Percentiles rank a stretch among this genome's conserved stretches.
phyloP scores from a whole-genome alignment of 2,113 vertebrate species.

The Lophura nycthemera region DNA sequence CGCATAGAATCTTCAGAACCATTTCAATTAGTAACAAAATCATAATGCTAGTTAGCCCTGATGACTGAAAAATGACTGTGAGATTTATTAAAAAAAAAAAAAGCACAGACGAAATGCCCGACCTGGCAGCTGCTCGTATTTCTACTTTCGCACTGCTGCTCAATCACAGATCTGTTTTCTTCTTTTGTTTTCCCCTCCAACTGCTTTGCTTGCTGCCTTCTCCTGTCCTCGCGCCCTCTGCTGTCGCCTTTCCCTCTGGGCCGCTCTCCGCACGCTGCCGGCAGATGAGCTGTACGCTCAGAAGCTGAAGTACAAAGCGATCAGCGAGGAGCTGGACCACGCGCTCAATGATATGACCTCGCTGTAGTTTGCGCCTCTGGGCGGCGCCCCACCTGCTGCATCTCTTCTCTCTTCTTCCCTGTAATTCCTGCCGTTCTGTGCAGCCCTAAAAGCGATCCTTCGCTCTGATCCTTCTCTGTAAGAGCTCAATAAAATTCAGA shows the following conservation, averaged over 20 bases:
- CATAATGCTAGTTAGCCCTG: background rate
- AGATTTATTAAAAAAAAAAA: background rate
- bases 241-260: conserved; percentile 1
- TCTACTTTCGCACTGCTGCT: background rate
- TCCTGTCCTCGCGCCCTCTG: background rate
- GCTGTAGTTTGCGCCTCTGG: conserved; percentile 69
- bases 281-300: conserved; percentile 90
- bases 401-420: background rate
- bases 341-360: conserved; percentile 91
- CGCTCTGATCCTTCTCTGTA: background rate
- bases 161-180: conserved; percentile 53
- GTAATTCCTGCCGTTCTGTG: background rate
- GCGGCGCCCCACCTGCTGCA: background rate
- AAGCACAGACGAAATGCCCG: background rate
- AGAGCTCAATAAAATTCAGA: conserved; percentile 63
- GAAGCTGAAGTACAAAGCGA: conserved; percentile 92
- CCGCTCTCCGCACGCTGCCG: conserved; percentile 14
- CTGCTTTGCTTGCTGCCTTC: conserved; percentile 67
- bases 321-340: conserved; percentile 90
- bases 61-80: background rate
- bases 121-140: background rate
- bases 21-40: background rate
- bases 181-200: conserved; percentile 35
- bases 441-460: background rate
- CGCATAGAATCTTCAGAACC: accelerated